Evolutionary conservation across 2,113 vertebrate genomes (phyloP).

Genomic region (Dascyllus trimaculatus): DNA sequence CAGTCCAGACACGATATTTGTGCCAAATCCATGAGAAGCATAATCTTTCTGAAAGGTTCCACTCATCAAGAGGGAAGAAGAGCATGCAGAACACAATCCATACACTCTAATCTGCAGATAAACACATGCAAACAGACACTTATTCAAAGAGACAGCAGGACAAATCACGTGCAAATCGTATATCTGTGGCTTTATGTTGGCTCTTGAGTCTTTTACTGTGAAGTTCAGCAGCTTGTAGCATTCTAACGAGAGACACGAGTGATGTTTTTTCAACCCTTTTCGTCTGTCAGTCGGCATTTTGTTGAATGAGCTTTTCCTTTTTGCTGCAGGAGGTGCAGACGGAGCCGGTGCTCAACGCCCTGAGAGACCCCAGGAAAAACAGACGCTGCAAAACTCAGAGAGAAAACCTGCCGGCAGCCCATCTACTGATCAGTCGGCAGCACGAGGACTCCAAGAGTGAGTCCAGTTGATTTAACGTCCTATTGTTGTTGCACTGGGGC

Average conservation of each 20-base stretch:
- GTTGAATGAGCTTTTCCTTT: not conserved
- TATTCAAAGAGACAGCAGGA: conserved; percentile 54
- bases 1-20: conserved; percentile 21
- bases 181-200: not conserved
- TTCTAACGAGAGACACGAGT: too few species aligned
- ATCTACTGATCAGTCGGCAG: conserved; percentile 78
- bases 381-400: conserved; percentile 64
- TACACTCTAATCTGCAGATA: not conserved
- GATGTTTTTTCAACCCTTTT: not conserved
- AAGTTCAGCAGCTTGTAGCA: too few species aligned
- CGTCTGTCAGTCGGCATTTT: not conserved
- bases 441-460: conserved; percentile 78
- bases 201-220: too few species aligned
- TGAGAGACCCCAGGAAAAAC: conserved; percentile 74
- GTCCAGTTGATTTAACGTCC: conserved; percentile 32
- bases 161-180: conserved; percentile 35
- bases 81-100: conserved; percentile 9
- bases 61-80: conserved; percentile 35
- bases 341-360: conserved; percentile 78
- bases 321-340: conserved; percentile 79
- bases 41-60: conserved; percentile 53
- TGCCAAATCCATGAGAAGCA: conserved; percentile 52
- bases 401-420: conserved; percentile 78
- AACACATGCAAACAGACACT: conserved; percentile 9
- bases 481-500: too few species aligned